Evolutionary conservation across 1,140 invertebrate species (phyloP).

Genomic region (Notospermus geniculatus): DNA sequence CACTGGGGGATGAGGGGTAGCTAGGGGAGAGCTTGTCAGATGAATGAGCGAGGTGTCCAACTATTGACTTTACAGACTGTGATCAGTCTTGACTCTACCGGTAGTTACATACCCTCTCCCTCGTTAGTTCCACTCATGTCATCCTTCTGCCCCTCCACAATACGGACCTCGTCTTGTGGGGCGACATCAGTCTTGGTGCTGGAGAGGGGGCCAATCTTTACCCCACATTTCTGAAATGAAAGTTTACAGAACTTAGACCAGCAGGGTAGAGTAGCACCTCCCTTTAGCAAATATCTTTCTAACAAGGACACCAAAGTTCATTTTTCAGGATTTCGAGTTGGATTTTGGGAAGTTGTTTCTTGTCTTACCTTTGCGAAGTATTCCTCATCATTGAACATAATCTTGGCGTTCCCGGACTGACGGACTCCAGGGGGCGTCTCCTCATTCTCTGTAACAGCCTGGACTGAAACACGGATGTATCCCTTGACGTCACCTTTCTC

Average conservation of each 20-base stretch:
- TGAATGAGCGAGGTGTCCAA: too few relatives aligned
- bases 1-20: too few relatives aligned
- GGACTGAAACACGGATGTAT: constrained; percentile 89
- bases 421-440: constrained; percentile 45
- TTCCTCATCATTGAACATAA: constrained; percentile 60
- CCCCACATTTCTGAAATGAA: constrained; percentile 5
- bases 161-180: constrained; percentile 15
- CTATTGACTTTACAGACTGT: too few relatives aligned
- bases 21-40: too few relatives aligned
- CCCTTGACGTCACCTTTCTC: constrained; percentile 97
- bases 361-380: constrained; percentile 47
- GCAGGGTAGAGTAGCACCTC: not conserved
- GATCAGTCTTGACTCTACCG: not conserved
- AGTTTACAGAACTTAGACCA: not conserved
- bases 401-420: constrained; percentile 58
- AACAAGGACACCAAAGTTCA: too few relatives aligned
- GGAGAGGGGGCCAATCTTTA: not conserved
- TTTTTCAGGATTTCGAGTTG: too few relatives aligned
- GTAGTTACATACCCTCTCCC: too few relatives aligned
- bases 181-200: not conserved
- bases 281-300: too few relatives aligned
- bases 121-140: constrained; percentile 4
- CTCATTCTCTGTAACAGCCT: constrained; percentile 70
- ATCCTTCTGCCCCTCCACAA: constrained; percentile 14
- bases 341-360: not conserved